Conservation (phyloP, 1,140 invertebrate genomes). For the Oncopodura yosiiana region DNA sequence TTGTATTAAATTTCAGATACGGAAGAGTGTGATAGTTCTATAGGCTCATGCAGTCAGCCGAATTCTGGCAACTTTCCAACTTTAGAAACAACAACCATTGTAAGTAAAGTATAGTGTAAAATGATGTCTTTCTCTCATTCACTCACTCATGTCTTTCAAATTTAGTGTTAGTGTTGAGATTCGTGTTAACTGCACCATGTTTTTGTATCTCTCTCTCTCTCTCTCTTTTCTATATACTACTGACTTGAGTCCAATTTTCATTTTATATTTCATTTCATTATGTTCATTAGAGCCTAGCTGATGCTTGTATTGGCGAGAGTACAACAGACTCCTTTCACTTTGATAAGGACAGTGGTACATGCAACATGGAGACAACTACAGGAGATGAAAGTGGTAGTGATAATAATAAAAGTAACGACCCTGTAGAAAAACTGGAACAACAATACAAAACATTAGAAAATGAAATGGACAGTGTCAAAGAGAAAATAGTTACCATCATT, state of each 20-base stretch:
- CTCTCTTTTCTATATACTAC: neutral
- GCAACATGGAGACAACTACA: neutral
- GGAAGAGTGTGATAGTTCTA: constrained; percentile 24
- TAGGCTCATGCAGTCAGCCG: constrained; percentile 15
- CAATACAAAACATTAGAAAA: constrained; percentile 20
- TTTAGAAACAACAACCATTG: constrained; percentile 16
- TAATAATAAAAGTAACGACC: neutral
- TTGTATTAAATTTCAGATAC: constrained; percentile 9
- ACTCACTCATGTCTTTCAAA: too few species aligned
- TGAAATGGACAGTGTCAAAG: constrained; percentile 22
- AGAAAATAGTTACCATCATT: constrained; percentile 13
- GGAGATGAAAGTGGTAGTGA: neutral
- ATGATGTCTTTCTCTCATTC: neutral
- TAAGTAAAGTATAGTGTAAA: neutral
- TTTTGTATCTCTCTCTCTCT: neutral
- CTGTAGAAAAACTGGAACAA: constrained; percentile 5
- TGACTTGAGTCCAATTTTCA: too few species aligned
- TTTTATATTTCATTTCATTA: neutral
- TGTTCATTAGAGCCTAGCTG: constrained; percentile 16
- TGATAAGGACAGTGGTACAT: neutral
- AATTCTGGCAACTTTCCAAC: constrained; percentile 22
- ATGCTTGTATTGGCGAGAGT: constrained; percentile 22
- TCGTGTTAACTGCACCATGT: too few species aligned
- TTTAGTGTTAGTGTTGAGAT: too few species aligned
- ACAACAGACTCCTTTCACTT: constrained; percentile 10